Percentiles rank a stretch among this genome's conserved stretches.
phyloP scores from a whole-genome alignment of 2,888 invertebrate genomes.

The Melanostoma scalare region DNA sequence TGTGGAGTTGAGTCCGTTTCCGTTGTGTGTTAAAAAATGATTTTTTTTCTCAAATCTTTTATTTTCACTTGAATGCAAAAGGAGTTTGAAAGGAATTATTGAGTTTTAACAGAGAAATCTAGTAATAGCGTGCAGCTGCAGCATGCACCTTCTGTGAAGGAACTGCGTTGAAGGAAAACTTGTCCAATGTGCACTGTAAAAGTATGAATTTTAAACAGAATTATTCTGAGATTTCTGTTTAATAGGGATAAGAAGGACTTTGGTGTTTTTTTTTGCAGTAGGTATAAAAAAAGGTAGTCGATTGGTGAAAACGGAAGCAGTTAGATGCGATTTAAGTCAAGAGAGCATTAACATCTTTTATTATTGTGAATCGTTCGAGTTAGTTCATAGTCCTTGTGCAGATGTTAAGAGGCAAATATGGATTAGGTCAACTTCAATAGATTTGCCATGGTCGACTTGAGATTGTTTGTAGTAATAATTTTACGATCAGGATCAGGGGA shows the following conservation, averaged over 20 bases:
- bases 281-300: slow-evolving; percentile 10
- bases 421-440: too few species aligned
- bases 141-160: slow-evolving; percentile 5
- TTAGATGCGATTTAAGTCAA: too few species aligned
- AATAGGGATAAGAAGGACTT: slow-evolving; percentile 28
- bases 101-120: slow-evolving; percentile 55
- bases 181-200: slow-evolving; percentile 11
- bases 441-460: too few species aligned
- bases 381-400: too few species aligned
- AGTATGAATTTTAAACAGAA: slow-evolving; percentile 64
- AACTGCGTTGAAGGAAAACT: slow-evolving; percentile 37
- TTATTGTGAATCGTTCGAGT: too few species aligned
- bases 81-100: slow-evolving; percentile 59
- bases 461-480: too few species aligned
- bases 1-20: slow-evolving; percentile 2
- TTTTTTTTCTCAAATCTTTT: neutral
- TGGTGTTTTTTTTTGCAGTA: neutral
- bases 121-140: slow-evolving; percentile 32
- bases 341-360: too few species aligned
- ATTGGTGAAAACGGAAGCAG: too few species aligned
- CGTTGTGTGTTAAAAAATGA: slow-evolving; percentile 23
- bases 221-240: slow-evolving; percentile 47
- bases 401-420: too few species aligned
- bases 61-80: slow-evolving; percentile 31
- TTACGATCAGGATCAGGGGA: too few species aligned